Conservation (phyloP, 2,113 vertebrate genomes). For the Microtus montanus region DNA sequence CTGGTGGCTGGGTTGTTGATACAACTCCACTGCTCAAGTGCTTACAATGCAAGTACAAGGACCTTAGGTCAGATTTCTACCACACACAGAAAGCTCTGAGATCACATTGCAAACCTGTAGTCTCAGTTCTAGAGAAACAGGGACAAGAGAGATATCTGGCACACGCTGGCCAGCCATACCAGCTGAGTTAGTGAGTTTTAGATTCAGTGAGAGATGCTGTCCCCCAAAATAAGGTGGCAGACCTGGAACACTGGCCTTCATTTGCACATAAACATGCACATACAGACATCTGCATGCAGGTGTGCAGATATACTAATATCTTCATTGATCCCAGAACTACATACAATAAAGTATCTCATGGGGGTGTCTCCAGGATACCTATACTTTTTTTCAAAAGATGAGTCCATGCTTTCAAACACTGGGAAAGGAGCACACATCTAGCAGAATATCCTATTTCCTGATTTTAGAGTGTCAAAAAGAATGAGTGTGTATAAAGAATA, state of each 20-base stretch:
- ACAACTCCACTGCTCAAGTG: neutral
- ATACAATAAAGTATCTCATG: slow-evolving; percentile 69
- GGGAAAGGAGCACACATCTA: neutral
- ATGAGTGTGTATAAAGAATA: neutral
- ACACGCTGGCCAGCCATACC: neutral
- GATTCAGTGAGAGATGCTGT: neutral
- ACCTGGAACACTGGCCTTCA: neutral
- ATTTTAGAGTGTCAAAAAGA: neutral
- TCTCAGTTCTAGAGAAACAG: neutral
- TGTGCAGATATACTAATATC: slow-evolving; percentile 20
- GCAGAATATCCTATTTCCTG: neutral
- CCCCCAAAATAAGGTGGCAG: neutral
- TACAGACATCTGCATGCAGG: neutral
- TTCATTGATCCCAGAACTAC: slow-evolving; percentile 69
- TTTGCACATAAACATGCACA: neutral
- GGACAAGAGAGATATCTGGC: neutral
- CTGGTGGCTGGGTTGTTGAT: slow-evolving; percentile 22
- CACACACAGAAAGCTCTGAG: neutral
- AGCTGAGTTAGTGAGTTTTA: neutral
- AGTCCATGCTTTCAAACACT: neutral
- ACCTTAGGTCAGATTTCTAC: neutral
- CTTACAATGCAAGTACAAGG: neutral
- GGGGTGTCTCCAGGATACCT: slow-evolving; percentile 53
- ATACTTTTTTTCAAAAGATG: slow-evolving; percentile 63
- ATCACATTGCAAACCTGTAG: neutral